phyloP scores from a whole-genome alignment of 2,888 invertebrate species.

The Leucoma salicis region DNA sequence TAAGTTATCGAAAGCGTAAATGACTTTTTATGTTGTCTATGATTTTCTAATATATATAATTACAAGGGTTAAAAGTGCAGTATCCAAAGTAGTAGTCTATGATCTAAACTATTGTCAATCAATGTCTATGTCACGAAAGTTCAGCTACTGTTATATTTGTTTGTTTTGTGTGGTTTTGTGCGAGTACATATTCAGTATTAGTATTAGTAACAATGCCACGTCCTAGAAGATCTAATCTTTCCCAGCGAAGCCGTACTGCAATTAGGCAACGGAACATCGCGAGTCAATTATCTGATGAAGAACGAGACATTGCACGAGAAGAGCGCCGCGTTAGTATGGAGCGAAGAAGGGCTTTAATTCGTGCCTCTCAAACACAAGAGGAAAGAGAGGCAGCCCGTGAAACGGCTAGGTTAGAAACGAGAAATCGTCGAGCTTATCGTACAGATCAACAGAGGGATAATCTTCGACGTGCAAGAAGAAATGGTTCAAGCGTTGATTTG shows the following conservation, averaged over 20 bases:
- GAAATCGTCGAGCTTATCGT: conserved; percentile 34
- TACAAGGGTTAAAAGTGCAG: no score
- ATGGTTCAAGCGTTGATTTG: conserved; percentile 34
- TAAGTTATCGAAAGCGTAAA: no score
- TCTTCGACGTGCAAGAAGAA: conserved; percentile 35
- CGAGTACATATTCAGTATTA: no score
- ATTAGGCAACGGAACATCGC: conserved; percentile 27
- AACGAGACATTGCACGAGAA: conserved; percentile 22
- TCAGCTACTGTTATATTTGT: no score
- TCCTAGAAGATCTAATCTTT: conserved; percentile 25
- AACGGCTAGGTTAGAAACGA: conserved; percentile 38
- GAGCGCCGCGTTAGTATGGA: conserved; percentile 34
- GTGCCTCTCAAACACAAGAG: conserved; percentile 11
- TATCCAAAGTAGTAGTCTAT: no score
- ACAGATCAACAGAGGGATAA: conserved; percentile 35
- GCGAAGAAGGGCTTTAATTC: no score
- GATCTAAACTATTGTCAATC: no score
- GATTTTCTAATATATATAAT: no score
- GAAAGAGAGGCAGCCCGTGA: conserved; percentile 38
- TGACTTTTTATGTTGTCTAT: no score
- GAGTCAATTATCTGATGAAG: conserved; percentile 31
- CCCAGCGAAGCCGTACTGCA: conserved; percentile 38
- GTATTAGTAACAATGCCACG: conserved; percentile 2
- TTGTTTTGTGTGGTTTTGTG: no score
- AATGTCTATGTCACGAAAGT: no score